Conservation (phyloP, 2,113 vertebrate genomes). For the Melierax canorus region DNA sequence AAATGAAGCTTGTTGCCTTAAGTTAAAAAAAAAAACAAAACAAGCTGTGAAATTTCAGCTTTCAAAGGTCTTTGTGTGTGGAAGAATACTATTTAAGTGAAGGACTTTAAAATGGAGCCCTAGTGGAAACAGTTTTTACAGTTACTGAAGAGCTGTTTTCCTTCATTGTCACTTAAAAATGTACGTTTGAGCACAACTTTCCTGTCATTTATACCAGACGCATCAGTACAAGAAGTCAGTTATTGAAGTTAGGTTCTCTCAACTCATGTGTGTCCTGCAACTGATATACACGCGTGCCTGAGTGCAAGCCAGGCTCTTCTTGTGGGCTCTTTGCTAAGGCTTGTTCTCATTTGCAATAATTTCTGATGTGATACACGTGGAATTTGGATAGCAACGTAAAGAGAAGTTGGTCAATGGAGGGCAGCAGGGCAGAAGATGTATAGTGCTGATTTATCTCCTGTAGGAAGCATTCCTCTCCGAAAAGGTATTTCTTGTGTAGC, state of each 20-base stretch:
- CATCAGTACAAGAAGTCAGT: not conserved
- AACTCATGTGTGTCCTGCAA: not conserved
- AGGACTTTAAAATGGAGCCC: not conserved
- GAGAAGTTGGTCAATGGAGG: not conserved
- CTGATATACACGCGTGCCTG: rapidly evolving
- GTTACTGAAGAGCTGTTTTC: not conserved
- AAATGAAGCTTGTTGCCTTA: not conserved
- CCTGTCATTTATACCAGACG: not conserved
- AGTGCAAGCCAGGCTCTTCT: not conserved
- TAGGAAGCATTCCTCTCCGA: not conserved
- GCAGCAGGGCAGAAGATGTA: not conserved
- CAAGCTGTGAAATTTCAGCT: not conserved
- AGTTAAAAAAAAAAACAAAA: too few species aligned
- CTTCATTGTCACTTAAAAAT: not conserved
- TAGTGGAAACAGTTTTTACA: not conserved
- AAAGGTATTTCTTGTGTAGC: not conserved
- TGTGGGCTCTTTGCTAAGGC: not conserved
- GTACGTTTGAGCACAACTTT: not conserved
- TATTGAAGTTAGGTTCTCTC: not conserved
- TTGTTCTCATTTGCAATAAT: not conserved
- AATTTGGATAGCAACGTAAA: not conserved
- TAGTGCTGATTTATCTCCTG: not conserved
- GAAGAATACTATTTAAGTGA: not conserved
- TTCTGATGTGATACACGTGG: not conserved
- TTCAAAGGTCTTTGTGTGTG: not conserved